A percentile compares a stretch with the other conserved stretches of the same genome.
Conservation (phyloP, 2,113 vertebrate genomes). For the Ornithorhynchus anatinus region DNA sequence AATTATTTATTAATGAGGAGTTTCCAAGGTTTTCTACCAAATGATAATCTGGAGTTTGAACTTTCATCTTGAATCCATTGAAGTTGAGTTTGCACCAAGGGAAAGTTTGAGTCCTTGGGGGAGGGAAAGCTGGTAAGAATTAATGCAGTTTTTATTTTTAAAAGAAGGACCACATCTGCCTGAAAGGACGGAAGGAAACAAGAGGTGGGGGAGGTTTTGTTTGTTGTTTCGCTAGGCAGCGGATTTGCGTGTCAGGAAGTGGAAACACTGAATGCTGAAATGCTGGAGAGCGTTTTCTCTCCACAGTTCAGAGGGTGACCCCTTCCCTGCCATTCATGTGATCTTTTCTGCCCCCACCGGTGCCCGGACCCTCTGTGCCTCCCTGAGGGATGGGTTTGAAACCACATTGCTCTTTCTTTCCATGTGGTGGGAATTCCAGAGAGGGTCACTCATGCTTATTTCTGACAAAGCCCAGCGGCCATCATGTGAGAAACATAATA, state of each 20-base stretch:
- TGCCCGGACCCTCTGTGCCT: background rate
- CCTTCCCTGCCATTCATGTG: background rate
- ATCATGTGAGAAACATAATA: background rate
- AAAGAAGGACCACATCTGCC: background rate
- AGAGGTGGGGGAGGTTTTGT: background rate
- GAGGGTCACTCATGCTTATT: background rate
- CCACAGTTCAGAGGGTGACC: background rate
- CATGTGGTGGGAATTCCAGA: background rate
- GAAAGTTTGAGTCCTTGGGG: background rate
- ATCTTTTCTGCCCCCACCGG: background rate
- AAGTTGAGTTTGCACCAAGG: background rate
- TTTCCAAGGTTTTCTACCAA: constrained; percentile 14
- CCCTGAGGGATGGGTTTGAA: background rate
- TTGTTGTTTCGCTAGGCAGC: background rate
- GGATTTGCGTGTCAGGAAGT: background rate
- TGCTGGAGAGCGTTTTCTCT: background rate
- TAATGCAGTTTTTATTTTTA: background rate
- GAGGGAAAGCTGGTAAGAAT: background rate
- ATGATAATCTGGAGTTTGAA: constrained; percentile 7
- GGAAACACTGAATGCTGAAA: background rate
- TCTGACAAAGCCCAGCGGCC: background rate
- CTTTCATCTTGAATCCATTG: background rate
- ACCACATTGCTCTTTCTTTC: background rate
- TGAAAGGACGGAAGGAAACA: background rate
- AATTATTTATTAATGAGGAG: constrained; percentile 13